Base-by-base conservation (phyloP, 2,113 vertebrate species). In the Siniperca chuatsi region DNA sequence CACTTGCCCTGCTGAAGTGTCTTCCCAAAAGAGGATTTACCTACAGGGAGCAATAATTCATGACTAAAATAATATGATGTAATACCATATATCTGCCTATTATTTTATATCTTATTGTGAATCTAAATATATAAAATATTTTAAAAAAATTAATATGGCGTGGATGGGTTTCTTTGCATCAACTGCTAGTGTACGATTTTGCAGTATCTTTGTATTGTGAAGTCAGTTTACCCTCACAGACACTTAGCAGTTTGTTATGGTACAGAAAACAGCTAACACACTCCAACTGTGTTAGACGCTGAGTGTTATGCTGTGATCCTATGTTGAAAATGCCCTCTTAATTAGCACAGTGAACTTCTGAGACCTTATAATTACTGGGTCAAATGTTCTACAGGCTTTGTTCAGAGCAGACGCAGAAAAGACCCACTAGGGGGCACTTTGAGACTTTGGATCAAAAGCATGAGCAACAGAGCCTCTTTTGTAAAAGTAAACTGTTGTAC, bases 391-490 rank as follows among this genome's bases (percentile, higher is more conserved):
- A 6, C 42, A 62, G 48, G 25, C 48, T 42, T 44, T 29, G 9
- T 33, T 52, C 3, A 40, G 48, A 65, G 76, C 80, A 92, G 71
- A 5, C 18, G 7, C 82, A 12, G 60, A 29, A 48, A 84, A 58
- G 0, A 13, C 5, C 92, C 94, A 93, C 94, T 93, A 94, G 93
- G 92, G 93, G 94, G 93, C 93, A 93, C 90, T 93, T 93, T 94
- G 88, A 94, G 91, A 92, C 94, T 93, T 93, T 88, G 48, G 15
- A 88, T 89, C 57, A 70, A 84, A 75, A 54, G 37, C 58, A 60
- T 0, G 12, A 78, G 71, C 10, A 61, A 18, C 25, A 50, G 25
- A 65, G 40, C 20, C 15, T 37, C 11, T 48, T 44, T 48, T 58
- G 44, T 52, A 20, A 29, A 71, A 66, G 69, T 64, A 40, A 78